Evolutionary conservation across 2,888 invertebrate species (phyloP).

Genomic region (Anodontia alba): DNA sequence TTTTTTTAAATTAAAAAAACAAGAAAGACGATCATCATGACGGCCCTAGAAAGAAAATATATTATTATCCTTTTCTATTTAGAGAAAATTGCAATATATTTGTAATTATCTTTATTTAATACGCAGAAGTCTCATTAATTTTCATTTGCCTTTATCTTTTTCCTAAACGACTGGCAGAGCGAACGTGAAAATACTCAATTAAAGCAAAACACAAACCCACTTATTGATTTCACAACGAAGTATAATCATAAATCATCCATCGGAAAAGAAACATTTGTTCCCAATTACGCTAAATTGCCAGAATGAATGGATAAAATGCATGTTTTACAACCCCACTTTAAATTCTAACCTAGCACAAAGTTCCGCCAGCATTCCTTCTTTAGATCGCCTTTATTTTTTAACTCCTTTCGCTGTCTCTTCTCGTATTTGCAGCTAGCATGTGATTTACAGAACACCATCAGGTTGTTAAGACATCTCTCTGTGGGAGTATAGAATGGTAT

Average conservation of each 20-base stretch:
- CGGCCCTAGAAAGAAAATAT: too few species aligned
- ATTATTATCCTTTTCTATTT: too few species aligned
- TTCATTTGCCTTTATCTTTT: not conserved
- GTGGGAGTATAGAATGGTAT: conserved; percentile 64
- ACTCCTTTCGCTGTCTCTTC: conserved; percentile 40
- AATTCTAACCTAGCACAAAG: conserved; percentile 61
- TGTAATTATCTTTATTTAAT: not conserved
- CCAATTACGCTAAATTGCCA: too few species aligned
- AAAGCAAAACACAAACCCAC: not conserved
- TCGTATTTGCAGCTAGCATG: conserved; percentile 63
- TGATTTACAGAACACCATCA: conserved; percentile 66
- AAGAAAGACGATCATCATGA: too few species aligned
- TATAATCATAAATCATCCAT: not conserved
- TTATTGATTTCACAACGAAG: not conserved
- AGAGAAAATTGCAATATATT: not conserved
- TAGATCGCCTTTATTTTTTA: conserved; percentile 63
- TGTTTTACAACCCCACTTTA: too few species aligned
- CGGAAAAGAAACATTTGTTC: too few species aligned
- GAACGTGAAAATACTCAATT: not conserved
- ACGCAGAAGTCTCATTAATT: not conserved
- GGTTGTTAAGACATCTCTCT: conserved; percentile 57
- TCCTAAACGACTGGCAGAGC: not conserved
- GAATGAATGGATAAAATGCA: too few species aligned
- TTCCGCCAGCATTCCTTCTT: conserved; percentile 76
- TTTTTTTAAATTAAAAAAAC: too few species aligned